Base-by-base conservation (phyloP, 1,140 invertebrate species). In the Drusus annulatus region DNA sequence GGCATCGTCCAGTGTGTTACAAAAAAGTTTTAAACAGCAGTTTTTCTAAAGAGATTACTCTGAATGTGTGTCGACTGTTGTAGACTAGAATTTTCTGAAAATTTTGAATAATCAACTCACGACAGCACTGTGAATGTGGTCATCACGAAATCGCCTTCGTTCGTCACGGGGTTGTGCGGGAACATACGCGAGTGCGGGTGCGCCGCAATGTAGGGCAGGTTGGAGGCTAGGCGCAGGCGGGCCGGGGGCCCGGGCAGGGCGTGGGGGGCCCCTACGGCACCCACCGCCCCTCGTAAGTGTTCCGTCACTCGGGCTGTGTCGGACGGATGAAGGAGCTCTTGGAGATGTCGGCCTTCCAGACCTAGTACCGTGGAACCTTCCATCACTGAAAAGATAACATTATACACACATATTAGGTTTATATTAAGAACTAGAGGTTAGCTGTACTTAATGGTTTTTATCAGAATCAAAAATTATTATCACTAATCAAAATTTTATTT, bases 141-240 rank as follows among this genome's bases (percentile, higher is more conserved):
- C 94, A 98, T 97, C 80, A 98, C 95, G 88, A 97, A 97, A 85
- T 97, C 95, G 73, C 91, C 90, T 81, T 96, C 95, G 80, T 91
- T 91, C 75, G 91, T 91, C 80, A 92, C 91, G 58, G 92, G 91
- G 86, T 93, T 94, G 52, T 58, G 52, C 84, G 93, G 93, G 86
- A 97, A 97, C 79, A 95, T 89, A 89, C 95, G 96, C 84, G 96
- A 96, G 87, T 96, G 96, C 51, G 96, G 96, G 91, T 96, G 95
- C 78, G 98, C 94, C 87, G 95, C 93, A 78, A 98, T 91, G 88
- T 94, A 95, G 28, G 54, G 52, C 85, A 93, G 93, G 86, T 96
- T 94, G 80, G 94, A 91, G 74, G 91, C 88, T 78, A 98, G 85
- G 84, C 94, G 93, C 80, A 98, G 88, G 77, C 95, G 92, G 89